Evolutionary conservation across 2,797 vertebrate genomes (phyloP).

Genomic region (Pygocentrus nattereri): DNA sequence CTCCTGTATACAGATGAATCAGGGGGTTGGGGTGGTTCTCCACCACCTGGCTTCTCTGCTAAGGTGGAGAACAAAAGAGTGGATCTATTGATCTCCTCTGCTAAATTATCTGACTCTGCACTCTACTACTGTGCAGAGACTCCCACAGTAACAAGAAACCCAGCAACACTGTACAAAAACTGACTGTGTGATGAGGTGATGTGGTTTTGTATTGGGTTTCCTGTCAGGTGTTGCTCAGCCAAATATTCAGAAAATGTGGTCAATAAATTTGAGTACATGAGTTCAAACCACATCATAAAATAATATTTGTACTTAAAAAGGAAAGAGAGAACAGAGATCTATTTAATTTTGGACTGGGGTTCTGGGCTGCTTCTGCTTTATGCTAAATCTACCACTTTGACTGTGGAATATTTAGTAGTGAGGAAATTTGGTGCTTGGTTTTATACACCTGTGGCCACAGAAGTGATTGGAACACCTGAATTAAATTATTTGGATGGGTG

Average conservation of each 20-base stretch:
- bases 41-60: neutral
- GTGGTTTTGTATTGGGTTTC: neutral
- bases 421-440: no score
- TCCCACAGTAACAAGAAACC: neutral
- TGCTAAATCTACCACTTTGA: no score
- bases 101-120: neutral
- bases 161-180: neutral
- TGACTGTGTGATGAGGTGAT: neutral
- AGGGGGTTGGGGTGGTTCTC: neutral
- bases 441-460: no score
- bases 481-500: no score
- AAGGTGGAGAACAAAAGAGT: neutral
- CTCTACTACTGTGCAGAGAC: neutral
- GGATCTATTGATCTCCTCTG: neutral
- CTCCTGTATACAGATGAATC: neutral
- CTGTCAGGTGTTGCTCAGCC: neutral
- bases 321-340: no score
- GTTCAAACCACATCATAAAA: no score
- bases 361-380: no score
- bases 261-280: no score
- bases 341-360: no score
- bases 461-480: no score
- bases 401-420: no score
- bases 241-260: neutral
- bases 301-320: no score